Evolutionary conservation across 2,113 vertebrate species (phyloP).

Genomic region (Cyprinodon variegatus): DNA sequence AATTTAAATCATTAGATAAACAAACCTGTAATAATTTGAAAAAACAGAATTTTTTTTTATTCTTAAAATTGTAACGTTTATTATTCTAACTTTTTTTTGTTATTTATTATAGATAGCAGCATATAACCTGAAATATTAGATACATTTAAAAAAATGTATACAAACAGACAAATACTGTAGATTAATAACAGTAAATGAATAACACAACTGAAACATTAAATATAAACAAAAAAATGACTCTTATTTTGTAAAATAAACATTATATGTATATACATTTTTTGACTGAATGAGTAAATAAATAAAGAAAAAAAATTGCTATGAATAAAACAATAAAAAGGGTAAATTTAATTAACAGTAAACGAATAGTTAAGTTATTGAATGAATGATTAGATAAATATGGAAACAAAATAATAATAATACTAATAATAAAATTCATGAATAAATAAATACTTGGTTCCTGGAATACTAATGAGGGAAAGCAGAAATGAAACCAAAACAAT

Average conservation of each 20-base stretch:
- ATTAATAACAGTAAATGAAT: too few species aligned
- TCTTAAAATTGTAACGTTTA: too few species aligned
- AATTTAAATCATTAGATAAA: background rate
- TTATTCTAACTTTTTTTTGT: too few species aligned
- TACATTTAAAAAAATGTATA: background rate
- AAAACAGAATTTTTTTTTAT: too few species aligned
- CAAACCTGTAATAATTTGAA: background rate
- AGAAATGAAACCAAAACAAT: background rate
- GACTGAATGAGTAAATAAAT: too few species aligned
- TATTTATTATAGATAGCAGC: too few species aligned
- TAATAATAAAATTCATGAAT: background rate
- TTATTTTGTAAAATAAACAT: background rate
- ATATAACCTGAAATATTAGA: background rate
- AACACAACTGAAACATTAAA: background rate
- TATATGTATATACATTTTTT: background rate
- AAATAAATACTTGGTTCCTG: background rate
- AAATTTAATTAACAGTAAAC: too few species aligned
- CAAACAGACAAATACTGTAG: background rate
- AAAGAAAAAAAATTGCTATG: background rate
- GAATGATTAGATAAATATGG: background rate
- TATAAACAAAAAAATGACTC: background rate
- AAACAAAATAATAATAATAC: background rate
- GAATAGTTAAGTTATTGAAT: background rate
- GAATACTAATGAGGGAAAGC: background rate
- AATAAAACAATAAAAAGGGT: background rate